Evolutionary conservation across 2,113 vertebrate genomes (phyloP).

Genomic region (Picathartes gymnocephalus): DNA sequence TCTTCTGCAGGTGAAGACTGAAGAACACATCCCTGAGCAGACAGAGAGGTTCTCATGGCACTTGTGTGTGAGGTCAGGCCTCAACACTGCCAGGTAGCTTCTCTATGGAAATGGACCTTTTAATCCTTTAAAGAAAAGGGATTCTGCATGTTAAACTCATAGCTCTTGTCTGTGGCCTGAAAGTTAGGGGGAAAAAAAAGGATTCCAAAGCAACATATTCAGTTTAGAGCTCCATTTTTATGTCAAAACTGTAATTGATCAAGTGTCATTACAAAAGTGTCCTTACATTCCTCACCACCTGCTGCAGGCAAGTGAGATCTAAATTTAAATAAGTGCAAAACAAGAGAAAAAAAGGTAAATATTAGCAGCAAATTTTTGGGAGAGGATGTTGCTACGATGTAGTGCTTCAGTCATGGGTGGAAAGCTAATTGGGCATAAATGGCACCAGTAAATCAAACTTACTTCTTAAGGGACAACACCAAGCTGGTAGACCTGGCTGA

Average conservation of each 20-base stretch:
- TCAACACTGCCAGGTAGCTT: not conserved
- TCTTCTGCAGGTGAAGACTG: not conserved
- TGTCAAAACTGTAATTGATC: not conserved
- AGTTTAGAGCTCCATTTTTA: not conserved
- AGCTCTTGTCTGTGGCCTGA: not conserved
- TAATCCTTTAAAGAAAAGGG: not conserved
- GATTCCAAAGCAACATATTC: not conserved
- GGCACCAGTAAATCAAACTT: not conserved
- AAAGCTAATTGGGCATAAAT: not conserved
- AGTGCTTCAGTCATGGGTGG: not conserved
- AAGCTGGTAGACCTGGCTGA: not conserved
- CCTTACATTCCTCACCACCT: not conserved
- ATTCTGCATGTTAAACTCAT: not conserved
- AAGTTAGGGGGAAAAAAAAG: not conserved
- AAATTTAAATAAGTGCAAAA: not conserved
- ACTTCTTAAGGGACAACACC: not conserved
- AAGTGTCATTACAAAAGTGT: not conserved
- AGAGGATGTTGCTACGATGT: not conserved
- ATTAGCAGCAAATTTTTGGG: too few species aligned
- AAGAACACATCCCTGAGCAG: not conserved
- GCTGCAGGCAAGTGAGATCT: not conserved
- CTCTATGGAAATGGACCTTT: not conserved
- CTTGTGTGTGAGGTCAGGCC: not conserved
- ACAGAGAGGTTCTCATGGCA: not conserved
- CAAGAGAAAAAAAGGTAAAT: not conserved